phyloP scores from a whole-genome alignment of 1,140 invertebrate genomes.

The Whitmania pigra region DNA sequence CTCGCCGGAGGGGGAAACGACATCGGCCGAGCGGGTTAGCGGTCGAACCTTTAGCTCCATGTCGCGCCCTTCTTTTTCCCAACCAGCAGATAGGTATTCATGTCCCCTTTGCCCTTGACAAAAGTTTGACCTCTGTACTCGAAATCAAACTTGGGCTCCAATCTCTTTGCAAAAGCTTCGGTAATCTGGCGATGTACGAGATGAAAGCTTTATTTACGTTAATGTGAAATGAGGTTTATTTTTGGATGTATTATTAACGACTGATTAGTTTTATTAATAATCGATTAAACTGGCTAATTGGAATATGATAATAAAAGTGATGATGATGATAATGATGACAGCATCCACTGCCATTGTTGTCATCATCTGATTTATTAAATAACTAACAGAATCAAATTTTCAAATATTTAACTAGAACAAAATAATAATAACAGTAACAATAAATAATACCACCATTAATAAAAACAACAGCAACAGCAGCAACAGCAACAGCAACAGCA shows the following conservation, averaged over 20 bases:
- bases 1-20: no score
- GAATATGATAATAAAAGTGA: no score
- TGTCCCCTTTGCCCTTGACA: conserved; percentile 43
- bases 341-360: no score
- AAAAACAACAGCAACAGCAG: not conserved
- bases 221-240: no score
- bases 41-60: conserved; percentile 29
- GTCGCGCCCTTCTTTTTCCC: conserved; percentile 32
- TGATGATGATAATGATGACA: no score
- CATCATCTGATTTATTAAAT: no score
- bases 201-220: no score
- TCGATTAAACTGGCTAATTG: no score
- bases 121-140: conserved; percentile 38
- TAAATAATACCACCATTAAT: not conserved
- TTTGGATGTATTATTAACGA: no score
- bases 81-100: conserved; percentile 54
- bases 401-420: not conserved
- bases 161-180: conserved; percentile 38
- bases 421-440: not conserved
- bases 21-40: no score
- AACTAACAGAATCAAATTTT: not conserved
- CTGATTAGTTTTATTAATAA: no score
- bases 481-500: not conserved
- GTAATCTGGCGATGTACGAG: conserved; percentile 24
- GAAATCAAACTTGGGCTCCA: conserved; percentile 48